Conservation (phyloP, 2,113 vertebrate genomes). For the Podarcis muralis region DNA sequence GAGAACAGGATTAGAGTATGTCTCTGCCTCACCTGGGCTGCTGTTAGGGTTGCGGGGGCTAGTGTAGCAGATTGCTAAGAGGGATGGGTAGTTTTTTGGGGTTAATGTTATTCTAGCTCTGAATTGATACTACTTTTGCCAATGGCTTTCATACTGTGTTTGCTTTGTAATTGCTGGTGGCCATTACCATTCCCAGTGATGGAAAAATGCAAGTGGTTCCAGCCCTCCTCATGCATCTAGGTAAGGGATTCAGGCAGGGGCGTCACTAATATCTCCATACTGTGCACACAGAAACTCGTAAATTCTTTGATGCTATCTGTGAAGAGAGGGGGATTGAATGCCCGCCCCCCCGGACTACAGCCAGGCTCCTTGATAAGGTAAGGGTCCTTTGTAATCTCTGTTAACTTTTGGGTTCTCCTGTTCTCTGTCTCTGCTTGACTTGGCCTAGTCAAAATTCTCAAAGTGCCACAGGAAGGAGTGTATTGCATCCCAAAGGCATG, state of each 20-base stretch:
- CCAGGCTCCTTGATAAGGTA: constrained; percentile 97
- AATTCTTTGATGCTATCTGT: constrained; percentile 91
- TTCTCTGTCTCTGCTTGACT: not conserved
- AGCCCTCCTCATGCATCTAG: not conserved
- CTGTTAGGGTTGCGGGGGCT: not conserved
- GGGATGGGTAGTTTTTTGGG: not conserved
- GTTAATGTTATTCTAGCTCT: not conserved
- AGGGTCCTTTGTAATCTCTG: constrained; percentile 27
- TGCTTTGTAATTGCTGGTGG: not conserved
- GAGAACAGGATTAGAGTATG: not conserved
- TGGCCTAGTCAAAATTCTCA: not conserved
- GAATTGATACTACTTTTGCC: not conserved
- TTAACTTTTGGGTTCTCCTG: not conserved
- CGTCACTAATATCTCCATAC: constrained; percentile 13
- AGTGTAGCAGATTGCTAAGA: not conserved
- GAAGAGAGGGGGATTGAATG: constrained; percentile 89
- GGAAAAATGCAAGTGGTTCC: not conserved
- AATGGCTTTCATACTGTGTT: not conserved
- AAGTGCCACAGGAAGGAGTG: too few species aligned
- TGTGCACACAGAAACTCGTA: constrained; percentile 85
- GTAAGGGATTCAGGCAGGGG: not conserved
- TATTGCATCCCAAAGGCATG: too few species aligned
- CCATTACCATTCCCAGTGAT: too few species aligned
- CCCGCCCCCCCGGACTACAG: constrained; percentile 90
- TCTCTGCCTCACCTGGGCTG: not conserved